Percentiles rank a stretch among this genome's conserved stretches.
Evolutionary conservation across 2,888 invertebrate species (phyloP).

Genomic region (Meghimatium bilineatum): DNA sequence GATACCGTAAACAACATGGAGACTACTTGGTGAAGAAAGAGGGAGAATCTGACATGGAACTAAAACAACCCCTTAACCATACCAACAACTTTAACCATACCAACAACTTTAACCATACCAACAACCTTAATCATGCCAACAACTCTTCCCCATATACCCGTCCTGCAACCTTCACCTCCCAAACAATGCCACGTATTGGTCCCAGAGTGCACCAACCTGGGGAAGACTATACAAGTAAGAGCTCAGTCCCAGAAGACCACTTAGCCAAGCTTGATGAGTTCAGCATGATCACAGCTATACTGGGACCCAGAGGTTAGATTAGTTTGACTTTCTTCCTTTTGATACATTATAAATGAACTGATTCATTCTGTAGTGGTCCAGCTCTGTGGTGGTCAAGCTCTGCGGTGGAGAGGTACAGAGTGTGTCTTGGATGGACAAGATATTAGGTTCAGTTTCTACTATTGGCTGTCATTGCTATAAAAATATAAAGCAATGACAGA

Average conservation of each 20-base stretch:
- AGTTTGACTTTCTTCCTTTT: neutral
- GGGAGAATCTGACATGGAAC: conserved; percentile 58
- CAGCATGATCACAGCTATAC: conserved; percentile 68
- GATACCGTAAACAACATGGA: conserved; percentile 54
- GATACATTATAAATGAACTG: neutral
- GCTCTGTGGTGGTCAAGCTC: no score
- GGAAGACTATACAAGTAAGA: conserved; percentile 21
- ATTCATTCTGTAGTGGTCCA: no score
- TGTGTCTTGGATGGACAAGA: no score
- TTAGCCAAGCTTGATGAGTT: conserved; percentile 71
- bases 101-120: no score
- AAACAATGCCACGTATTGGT: conserved; percentile 33
- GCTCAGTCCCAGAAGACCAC: conserved; percentile 57
- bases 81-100: conserved; percentile 36
- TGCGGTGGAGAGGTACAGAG: no score
- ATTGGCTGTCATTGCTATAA: no score
- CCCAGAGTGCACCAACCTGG: conserved; percentile 39
- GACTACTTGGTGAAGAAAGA: conserved; percentile 60
- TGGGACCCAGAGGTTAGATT: conserved; percentile 60
- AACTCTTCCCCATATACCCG: conserved; percentile 30
- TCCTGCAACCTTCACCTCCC: conserved; percentile 47
- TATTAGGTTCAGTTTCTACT: no score
- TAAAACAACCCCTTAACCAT: conserved; percentile 64
- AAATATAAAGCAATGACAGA: no score
- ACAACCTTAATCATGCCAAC: no score